Evolutionary conservation across 1,140 invertebrate genomes (phyloP).

Genomic region (Dendroctonus ponderosae): DNA sequence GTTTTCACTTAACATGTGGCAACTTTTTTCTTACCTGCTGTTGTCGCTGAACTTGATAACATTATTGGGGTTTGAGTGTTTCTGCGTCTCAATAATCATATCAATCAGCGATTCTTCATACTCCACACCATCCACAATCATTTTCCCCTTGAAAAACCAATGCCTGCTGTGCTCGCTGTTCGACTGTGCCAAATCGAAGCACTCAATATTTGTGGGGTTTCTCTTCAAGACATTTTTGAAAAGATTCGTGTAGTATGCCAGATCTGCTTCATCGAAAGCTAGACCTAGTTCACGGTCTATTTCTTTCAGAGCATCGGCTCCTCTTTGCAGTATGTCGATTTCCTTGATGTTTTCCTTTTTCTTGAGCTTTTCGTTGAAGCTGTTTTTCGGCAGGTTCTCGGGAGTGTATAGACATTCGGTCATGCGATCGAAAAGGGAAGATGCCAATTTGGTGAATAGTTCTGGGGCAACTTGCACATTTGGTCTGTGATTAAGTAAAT

Average conservation of each 20-base stretch:
- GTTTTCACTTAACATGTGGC: not conserved
- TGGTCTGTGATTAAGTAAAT: slow-evolving; percentile 62
- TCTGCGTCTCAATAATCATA: slow-evolving; percentile 90
- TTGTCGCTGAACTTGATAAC: slow-evolving; percentile 98
- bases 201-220: slow-evolving; percentile 96
- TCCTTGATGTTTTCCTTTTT: slow-evolving; percentile 52
- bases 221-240: slow-evolving; percentile 79
- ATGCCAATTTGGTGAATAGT: slow-evolving; percentile 56
- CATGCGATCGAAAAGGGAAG: slow-evolving; percentile 77
- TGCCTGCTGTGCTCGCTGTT: slow-evolving; percentile 93
- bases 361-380: slow-evolving; percentile 66
- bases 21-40: slow-evolving; percentile 67
- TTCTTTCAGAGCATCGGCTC: slow-evolving; percentile 75
- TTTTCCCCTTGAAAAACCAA: slow-evolving; percentile 90
- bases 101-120: slow-evolving; percentile 82
- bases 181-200: slow-evolving; percentile 98
- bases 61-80: slow-evolving; percentile 85
- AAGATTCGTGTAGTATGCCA: slow-evolving; percentile 81
- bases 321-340: slow-evolving; percentile 77
- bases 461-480: slow-evolving; percentile 47
- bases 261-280: slow-evolving; percentile 85
- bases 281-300: slow-evolving; percentile 85
- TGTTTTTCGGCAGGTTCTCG: slow-evolving; percentile 68
- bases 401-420: slow-evolving; percentile 72
- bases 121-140: slow-evolving; percentile 80